Base-by-base conservation (phyloP, 2,888 invertebrate genomes). In the Diloba caeruleocephala region DNA sequence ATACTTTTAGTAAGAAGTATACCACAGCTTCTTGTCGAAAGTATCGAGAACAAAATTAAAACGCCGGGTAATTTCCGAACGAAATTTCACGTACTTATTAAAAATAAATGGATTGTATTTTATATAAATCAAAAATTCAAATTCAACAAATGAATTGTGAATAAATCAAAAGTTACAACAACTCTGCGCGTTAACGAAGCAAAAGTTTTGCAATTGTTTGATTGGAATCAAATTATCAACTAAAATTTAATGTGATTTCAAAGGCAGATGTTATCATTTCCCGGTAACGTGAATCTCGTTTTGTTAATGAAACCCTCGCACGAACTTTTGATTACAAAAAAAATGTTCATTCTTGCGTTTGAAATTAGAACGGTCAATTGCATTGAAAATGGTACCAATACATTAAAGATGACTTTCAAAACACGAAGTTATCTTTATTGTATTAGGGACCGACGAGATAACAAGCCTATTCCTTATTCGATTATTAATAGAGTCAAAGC, bases 111-210 rank as follows among this genome's bases (percentile, higher is more conserved):
- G 33, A 53, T 71, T 71, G 64, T 58, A 56, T 71, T 71, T 71
- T 64, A 58, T 61, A 54, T 68, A 64, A 79, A 80, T 79, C 74
- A 77, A 77, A 79, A 77, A 79, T 79, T 79, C 63, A 78, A 77
- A 79, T 77, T 59, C 61, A 72, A 65, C 70, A 72, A 72, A 74
- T 77, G 71, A 76, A 78, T 77, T 69, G 73, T 50, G 78, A 78
- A 79, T 74, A 72, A 80, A 75, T 79, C 77, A 72, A 70, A 78
- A 77, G 78, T 79, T 80, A 73, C 66, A 58, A 57, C 65, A 69
- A 64, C 58, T 60, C 55, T 21, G 21, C 53, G 53, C 43, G 66
- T 70, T 72, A 74, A 74, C 74, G 73, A 75, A 69, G 71, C 72
- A 38, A 63, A 75, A 74, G 45, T 75, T 75, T 68, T 61, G 36